A percentile compares a stretch with the other conserved stretches of the same genome.
Conservation (phyloP, 2,888 invertebrate species). For the Cistogaster globosa region DNA sequence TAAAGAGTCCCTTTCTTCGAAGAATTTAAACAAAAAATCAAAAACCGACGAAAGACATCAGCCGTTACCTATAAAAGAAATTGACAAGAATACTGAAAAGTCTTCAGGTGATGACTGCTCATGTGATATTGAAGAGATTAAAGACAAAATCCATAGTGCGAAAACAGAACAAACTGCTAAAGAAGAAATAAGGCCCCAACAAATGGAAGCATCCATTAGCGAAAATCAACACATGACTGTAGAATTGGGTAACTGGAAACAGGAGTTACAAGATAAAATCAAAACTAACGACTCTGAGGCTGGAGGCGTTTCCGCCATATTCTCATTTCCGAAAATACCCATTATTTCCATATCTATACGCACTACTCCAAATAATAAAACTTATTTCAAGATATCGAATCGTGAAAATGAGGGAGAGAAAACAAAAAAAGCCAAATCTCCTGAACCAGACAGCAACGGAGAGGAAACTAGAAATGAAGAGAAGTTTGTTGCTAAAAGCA, state of each 20-base stretch:
- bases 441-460: background rate
- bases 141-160: background rate
- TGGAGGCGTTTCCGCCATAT: conserved; percentile 51
- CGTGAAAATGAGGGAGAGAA: conserved; percentile 31
- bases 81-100: background rate
- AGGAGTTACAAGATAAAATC: background rate
- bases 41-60: background rate
- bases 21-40: conserved; percentile 2
- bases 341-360: conserved; percentile 58
- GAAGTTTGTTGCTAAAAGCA: background rate
- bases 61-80: background rate
- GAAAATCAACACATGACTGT: conserved; percentile 54
- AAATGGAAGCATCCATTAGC: conserved; percentile 5
- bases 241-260: conserved; percentile 40
- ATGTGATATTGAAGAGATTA: background rate
- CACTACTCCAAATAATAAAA: conserved; percentile 54
- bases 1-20: background rate
- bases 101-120: background rate
- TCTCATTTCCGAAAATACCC: conserved; percentile 61
- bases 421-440: background rate
- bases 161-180: background rate
- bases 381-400: conserved; percentile 59
- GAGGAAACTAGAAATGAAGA: background rate
- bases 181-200: background rate
- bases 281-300: conserved; percentile 29